Percentiles rank a stretch among this genome's conserved stretches.
Evolutionary conservation across 2,888 invertebrate species (phyloP).

Genomic region (Noctua fimbriata): DNA sequence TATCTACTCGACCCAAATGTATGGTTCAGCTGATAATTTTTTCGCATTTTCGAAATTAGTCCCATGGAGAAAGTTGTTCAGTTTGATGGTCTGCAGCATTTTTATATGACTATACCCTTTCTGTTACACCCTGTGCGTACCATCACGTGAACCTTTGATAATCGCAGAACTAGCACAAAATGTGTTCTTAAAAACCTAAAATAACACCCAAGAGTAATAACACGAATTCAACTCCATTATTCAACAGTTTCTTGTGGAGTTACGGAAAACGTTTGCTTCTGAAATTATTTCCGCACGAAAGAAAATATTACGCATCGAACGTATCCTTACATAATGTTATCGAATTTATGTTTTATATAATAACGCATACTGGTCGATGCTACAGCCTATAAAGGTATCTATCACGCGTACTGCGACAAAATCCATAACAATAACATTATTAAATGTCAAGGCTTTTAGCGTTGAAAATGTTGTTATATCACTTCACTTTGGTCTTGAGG

Average conservation of each 20-base stretch:
- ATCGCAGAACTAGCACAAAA: background rate
- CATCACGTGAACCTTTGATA: background rate
- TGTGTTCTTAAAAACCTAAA: background rate
- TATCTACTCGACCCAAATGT: no score
- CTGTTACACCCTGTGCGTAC: background rate
- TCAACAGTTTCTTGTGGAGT: constrained; percentile 31
- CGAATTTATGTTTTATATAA: constrained; percentile 54
- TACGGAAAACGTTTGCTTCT: constrained; percentile 49
- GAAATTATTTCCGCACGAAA: constrained; percentile 57
- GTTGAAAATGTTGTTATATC: constrained; percentile 63
- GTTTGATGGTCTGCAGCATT: no score
- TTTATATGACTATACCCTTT: no score
- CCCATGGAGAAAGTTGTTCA: no score
- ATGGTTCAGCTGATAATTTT: no score
- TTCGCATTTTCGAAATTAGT: no score
- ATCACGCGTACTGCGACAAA: constrained; percentile 43
- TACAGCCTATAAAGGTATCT: constrained; percentile 33
- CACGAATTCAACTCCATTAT: constrained; percentile 23
- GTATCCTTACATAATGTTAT: constrained; percentile 48
- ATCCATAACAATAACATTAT: constrained; percentile 62
- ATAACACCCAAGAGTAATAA: constrained; percentile 9
- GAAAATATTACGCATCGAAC: constrained; percentile 51
- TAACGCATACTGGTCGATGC: constrained; percentile 44
- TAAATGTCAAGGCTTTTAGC: constrained; percentile 70
- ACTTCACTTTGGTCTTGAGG: constrained; percentile 48